Evolutionary conservation across 2,113 vertebrate genomes (phyloP).

Genomic region (Engystomops pustulosus): DNA sequence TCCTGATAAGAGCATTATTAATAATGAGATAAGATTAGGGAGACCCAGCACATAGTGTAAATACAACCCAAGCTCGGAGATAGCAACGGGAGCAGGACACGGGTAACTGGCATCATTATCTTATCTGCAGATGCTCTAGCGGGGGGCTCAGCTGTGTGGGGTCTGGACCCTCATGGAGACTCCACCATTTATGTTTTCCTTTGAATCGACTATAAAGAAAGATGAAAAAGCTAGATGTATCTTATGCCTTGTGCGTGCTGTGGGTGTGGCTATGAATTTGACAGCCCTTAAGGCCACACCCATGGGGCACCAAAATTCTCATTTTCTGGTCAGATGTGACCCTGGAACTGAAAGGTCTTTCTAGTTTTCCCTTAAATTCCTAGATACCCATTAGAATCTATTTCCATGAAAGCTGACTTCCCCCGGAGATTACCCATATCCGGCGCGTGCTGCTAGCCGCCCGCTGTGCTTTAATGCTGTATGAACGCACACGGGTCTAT

Average conservation of each 20-base stretch:
- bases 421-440: background rate
- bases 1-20: conserved; percentile 21
- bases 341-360: too few relatives aligned
- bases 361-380: background rate
- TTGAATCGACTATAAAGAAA: too few relatives aligned
- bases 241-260: too few relatives aligned
- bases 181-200: background rate
- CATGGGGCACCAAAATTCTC: too few relatives aligned
- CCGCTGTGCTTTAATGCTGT: background rate
- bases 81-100: background rate
- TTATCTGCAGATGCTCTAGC: background rate
- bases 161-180: background rate
- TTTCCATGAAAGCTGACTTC: background rate
- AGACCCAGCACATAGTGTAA: background rate
- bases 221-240: too few relatives aligned
- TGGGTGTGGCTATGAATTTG: too few relatives aligned
- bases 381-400: background rate
- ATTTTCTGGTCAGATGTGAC: too few relatives aligned
- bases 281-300: too few relatives aligned
- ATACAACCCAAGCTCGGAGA: background rate
- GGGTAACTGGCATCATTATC: background rate
- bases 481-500: background rate
- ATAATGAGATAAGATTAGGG: conserved; percentile 13
- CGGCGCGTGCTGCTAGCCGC: background rate
- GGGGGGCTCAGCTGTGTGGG: background rate